phyloP scores from a whole-genome alignment of 2,888 invertebrate species.

The Andrena camellia region DNA sequence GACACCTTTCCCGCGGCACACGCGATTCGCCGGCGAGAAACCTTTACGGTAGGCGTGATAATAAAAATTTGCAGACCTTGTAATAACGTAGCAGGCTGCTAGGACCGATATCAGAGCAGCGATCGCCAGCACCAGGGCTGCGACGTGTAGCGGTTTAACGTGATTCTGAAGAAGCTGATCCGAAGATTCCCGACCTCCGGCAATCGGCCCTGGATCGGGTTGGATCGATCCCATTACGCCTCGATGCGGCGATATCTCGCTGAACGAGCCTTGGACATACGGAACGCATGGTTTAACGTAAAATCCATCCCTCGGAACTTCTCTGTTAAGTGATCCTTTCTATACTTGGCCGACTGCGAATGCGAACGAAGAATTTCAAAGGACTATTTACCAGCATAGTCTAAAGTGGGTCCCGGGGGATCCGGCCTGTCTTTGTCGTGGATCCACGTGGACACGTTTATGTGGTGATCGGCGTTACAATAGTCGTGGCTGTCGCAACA shows the following conservation, averaged over 20 bases:
- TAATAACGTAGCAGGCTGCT: conserved; percentile 80
- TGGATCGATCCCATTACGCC: conserved; percentile 40
- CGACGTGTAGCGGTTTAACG: conserved; percentile 74
- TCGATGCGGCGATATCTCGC: conserved; percentile 31
- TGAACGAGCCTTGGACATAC: conserved; percentile 30
- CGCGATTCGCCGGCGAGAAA: neutral
- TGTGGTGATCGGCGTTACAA: conserved; percentile 73
- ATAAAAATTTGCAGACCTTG: conserved; percentile 69
- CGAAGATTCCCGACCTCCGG: conserved; percentile 32
- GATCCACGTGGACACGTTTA: conserved; percentile 61
- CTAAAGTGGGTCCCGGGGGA: conserved; percentile 12
- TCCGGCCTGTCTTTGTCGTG: conserved; percentile 25
- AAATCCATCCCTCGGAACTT: neutral
- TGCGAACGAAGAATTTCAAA: neutral
- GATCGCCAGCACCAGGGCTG: conserved; percentile 75
- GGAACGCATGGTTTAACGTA: neutral
- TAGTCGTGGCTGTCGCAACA: conserved; percentile 79
- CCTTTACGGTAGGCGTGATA: conserved; percentile 19
- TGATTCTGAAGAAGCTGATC: conserved; percentile 53
- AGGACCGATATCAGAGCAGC: conserved; percentile 78
- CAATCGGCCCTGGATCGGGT: conserved; percentile 38
- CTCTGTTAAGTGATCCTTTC: neutral
- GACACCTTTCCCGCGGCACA: conserved; percentile 14
- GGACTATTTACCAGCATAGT: conserved; percentile 46
- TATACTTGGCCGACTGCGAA: neutral